These are phyloP conservation scores for Calidris pugnax DNA, from an alignment of 2,113 vertebrate genomes.

Conservation along the genomic window DNA sequence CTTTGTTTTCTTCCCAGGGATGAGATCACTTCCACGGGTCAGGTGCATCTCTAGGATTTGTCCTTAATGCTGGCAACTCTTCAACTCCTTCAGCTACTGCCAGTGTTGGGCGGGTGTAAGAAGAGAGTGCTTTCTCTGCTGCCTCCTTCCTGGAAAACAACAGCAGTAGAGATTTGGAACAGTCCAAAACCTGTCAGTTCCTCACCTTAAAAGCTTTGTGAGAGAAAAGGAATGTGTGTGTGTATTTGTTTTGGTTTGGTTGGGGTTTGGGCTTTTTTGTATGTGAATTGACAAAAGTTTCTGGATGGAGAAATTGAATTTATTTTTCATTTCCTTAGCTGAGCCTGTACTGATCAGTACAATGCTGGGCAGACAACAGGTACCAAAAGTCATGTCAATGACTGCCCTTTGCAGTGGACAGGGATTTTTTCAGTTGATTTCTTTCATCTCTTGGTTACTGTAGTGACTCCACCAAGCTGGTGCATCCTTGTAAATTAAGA, in stretches of 20 bases:
- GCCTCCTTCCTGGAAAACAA: neutral
- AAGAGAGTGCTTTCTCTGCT: neutral
- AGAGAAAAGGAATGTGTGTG: neutral
- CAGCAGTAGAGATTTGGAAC: neutral
- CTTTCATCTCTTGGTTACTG: neutral
- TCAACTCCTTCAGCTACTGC: neutral
- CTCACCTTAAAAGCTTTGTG: neutral
- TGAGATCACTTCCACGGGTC: neutral
- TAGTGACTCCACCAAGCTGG: neutral
- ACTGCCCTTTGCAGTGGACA: neutral
- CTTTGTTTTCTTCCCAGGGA: neutral
- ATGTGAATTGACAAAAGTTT: neutral
- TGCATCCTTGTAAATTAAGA: neutral
- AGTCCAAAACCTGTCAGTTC: neutral
- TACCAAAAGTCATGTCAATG: neutral
- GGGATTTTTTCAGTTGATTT: neutral
- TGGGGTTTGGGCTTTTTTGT: neutral
- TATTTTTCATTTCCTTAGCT: neutral
- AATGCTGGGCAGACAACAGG: neutral
- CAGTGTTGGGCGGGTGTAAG: neutral
- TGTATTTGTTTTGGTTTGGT: neutral
- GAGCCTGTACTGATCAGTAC: neutral
- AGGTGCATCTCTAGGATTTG: neutral
- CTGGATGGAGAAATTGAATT: neutral
- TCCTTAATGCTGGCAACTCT: neutral